Base-by-base conservation (phyloP, 2,797 vertebrate genomes). In the Diceros bicornis region DNA sequence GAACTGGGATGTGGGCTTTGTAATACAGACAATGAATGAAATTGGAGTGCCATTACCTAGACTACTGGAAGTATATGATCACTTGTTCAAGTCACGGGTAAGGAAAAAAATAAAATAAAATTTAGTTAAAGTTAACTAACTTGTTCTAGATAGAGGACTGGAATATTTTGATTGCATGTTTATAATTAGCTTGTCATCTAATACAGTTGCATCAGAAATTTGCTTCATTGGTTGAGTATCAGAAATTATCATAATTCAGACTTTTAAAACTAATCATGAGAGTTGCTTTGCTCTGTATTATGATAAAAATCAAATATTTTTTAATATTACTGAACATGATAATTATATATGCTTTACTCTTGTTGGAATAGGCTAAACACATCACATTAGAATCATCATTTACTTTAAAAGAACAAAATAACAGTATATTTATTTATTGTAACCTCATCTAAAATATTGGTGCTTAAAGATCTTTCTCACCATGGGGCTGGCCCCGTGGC, bases 31-130 rank as follows among this genome's bases (percentile, higher is more conserved):
- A 66, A 99, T 99, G 99, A 99, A 99, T 98, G 99, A 99, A 99
- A 99, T 99, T 0, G 99, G 99, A 82, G 99, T 99, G 1, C 99
- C 99, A 62, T 95, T 99, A 77, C 99, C 99, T 5, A 99, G 99
- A 69, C 99, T 99, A 23, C 99, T 99, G 47, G 99, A 99, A 98
- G 99, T 99, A 13, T 99, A 99, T 18, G 99, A 99, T 97, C 99
- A 99, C 12, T 99, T 99, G 92, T 99, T 99, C 98, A 99, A 99
- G 99, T 99, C 99, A 61, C 98, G 99, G 99, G 99, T 99, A 99
- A 96, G 97, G 68, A 97, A 96, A 97, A 93, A 83, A 92, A 44
- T 84, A 69, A 71, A 81, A 69, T 55, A 32, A 88, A 89, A 62
- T 52, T 84, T 95, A 75, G 18, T 72, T 88, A 64, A 91, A 57